Evolutionary conservation across 2,888 invertebrate genomes (phyloP).

Genomic region (Epinotia bilunana): DNA sequence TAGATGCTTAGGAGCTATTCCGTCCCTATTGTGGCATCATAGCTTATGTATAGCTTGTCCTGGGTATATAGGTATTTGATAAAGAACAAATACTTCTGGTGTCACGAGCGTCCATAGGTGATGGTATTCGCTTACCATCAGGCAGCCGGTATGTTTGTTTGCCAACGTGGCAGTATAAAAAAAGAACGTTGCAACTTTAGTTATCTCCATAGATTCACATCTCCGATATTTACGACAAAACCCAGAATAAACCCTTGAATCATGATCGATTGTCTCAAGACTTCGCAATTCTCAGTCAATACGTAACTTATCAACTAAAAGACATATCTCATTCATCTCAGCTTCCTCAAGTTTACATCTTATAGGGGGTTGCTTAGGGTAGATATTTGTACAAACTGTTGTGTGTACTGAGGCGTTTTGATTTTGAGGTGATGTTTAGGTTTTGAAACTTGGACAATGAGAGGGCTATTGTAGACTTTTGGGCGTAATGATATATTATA

Average conservation of each 20-base stretch:
- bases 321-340: background rate
- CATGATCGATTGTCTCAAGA: conserved; percentile 26
- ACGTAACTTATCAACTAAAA: background rate
- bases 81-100: too few relatives aligned
- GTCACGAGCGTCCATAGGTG: too few relatives aligned
- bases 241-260: conserved; percentile 14
- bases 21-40: too few relatives aligned
- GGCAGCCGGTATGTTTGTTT: too few relatives aligned
- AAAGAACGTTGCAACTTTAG: too few relatives aligned
- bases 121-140: too few relatives aligned
- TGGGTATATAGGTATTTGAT: too few relatives aligned
- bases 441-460: conserved; percentile 20
- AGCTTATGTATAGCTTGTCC: too few relatives aligned
- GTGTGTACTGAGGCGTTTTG: background rate
- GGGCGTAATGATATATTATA: conserved; percentile 22
- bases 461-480: conserved; percentile 1
- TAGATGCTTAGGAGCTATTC: too few relatives aligned
- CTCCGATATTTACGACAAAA: conserved; percentile 1
- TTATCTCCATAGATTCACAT: too few relatives aligned
- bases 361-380: background rate
- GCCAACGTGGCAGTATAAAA: too few relatives aligned
- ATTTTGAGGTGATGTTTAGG: background rate
- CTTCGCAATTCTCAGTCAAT: conserved; percentile 12
- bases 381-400: background rate
- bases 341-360: background rate